Conservation (phyloP, 2,113 vertebrate genomes). For the Cyanoramphus novaezelandiae region DNA sequence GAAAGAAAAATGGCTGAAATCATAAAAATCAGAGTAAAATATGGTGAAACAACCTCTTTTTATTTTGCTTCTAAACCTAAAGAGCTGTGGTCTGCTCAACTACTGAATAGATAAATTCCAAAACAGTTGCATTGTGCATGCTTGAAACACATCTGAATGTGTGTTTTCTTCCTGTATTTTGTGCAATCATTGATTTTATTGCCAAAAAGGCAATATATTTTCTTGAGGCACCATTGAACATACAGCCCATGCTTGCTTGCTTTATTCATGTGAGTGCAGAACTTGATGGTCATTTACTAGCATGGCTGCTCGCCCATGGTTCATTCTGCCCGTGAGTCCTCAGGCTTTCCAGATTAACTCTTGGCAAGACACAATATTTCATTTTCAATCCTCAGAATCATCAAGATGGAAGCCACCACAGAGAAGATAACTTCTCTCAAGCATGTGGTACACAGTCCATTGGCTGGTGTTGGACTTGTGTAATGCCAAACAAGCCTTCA, state of each 20-base stretch:
- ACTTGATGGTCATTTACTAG: not conserved
- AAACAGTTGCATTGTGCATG: not conserved
- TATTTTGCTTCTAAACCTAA: not conserved
- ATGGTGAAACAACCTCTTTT: not conserved
- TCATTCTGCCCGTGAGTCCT: not conserved
- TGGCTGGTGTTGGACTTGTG: not conserved
- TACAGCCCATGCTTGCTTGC: not conserved
- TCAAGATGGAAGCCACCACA: not conserved
- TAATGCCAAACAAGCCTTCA: not conserved
- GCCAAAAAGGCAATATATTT: not conserved
- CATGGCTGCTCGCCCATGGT: rapidly evolving
- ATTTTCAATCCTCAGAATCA: not conserved
- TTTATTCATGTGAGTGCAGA: not conserved
- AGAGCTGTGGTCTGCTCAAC: not conserved
- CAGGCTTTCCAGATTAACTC: not conserved
- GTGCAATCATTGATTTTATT: not conserved
- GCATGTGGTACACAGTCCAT: not conserved
- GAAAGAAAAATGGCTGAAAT: not conserved
- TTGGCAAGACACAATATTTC: not conserved
- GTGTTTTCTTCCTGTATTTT: not conserved
- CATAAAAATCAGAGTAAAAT: not conserved
- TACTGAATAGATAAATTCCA: not conserved
- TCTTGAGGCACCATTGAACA: not conserved
- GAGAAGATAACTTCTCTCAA: not conserved
- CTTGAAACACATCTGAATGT: not conserved